phyloP scores from a whole-genome alignment of 2,888 invertebrate species.

The Pyrocoelia pectoralis region DNA sequence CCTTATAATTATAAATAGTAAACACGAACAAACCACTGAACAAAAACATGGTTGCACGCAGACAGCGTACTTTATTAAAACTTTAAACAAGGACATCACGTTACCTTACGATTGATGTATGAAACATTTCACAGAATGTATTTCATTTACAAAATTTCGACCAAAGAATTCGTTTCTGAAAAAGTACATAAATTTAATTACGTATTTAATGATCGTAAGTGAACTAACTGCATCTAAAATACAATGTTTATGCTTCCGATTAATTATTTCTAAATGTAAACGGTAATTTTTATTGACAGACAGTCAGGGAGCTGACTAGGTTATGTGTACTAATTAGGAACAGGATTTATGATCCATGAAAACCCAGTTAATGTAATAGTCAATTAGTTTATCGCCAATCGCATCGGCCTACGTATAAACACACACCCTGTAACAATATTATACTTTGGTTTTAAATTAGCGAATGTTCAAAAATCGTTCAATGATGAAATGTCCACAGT shows the following conservation, averaged over 20 bases:
- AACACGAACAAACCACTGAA: conserved; percentile 11
- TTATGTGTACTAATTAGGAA: conserved; percentile 46
- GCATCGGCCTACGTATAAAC: conserved; percentile 42
- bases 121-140: neutral
- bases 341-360: conserved; percentile 50
- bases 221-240: conserved; percentile 6
- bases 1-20: conserved; percentile 7
- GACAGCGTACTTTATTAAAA: conserved; percentile 9
- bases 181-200: too few species aligned
- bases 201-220: too few species aligned
- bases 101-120: neutral
- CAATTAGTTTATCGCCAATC: conserved; percentile 49
- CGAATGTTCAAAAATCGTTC: too few species aligned
- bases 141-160: neutral
- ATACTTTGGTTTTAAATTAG: too few species aligned
- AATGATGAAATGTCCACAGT: neutral
- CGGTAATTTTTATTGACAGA: conserved; percentile 28
- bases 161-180: too few species aligned
- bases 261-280: conserved; percentile 29
- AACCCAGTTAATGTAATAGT: conserved; percentile 48
- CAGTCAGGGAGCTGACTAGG: conserved; percentile 38
- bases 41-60: neutral
- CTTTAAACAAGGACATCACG: conserved; percentile 3
- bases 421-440: conserved; percentile 33
- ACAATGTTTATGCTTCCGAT: conserved; percentile 12